phyloP scores from a whole-genome alignment of 2,888 invertebrate species.

The Drosophila ustulata region DNA sequence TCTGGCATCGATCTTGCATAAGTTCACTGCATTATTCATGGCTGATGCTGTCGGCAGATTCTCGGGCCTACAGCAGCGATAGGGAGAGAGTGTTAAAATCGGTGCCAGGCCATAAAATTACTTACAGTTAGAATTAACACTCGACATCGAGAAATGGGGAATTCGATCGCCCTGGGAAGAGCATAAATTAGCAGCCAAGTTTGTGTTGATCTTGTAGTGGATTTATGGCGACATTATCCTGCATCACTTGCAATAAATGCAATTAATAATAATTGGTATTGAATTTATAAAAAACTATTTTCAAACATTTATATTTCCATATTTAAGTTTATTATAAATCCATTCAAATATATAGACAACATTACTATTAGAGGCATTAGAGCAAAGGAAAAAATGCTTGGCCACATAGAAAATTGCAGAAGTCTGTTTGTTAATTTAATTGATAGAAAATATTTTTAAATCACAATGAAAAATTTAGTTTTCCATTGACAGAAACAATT shows the following conservation, averaged over 20 bases:
- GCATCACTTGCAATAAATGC: neutral
- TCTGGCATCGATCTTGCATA: conserved; percentile 53
- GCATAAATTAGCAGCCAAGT: neutral
- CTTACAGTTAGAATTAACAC: conserved; percentile 27
- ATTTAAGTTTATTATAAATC: too few species aligned
- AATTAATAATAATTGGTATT: too few species aligned
- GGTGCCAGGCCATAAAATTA: conserved; percentile 38
- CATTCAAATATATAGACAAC: too few species aligned
- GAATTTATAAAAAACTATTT: too few species aligned
- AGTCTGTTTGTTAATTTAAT: too few species aligned
- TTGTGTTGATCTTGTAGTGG: neutral
- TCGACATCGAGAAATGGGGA: conserved; percentile 28
- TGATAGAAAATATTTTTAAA: too few species aligned
- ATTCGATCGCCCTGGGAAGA: conserved; percentile 40
- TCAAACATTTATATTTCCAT: too few species aligned
- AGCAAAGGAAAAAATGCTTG: too few species aligned
- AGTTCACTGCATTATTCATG: conserved; percentile 74
- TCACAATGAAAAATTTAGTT: too few species aligned
- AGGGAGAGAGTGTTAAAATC: conserved; percentile 49
- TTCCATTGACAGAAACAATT: too few species aligned
- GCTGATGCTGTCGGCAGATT: conserved; percentile 45
- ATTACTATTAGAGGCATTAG: too few species aligned
- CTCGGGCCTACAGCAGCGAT: conserved; percentile 7
- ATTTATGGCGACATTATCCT: neutral
- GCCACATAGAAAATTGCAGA: too few species aligned